Evolutionary conservation across 92 coral and sea anemone genomes (phyloP), one percentile per base, ranked within the genome.

Genomic region (Umimayanthus kanabou): DNA sequence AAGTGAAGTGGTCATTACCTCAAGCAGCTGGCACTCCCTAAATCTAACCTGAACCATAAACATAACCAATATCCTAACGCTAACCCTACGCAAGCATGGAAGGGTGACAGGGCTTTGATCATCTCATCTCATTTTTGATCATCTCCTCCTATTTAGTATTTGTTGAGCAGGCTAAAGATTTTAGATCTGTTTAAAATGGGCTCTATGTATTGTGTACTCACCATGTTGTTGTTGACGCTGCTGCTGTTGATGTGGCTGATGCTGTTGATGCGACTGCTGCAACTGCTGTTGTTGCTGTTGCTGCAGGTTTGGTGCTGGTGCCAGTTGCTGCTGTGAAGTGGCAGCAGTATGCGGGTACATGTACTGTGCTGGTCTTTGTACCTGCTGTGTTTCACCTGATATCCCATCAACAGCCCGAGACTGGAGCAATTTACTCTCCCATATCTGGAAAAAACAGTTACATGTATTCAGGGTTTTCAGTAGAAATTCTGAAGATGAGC

Each of bases 401-500:
- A 94, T 94, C 16, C 94, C 95, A 84, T 95, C 95, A 2, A 97
- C 98, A 70, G 99, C 99, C 77, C 95, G 90, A 5, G 98, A 92
- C 37, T 97, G 99, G 1, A 94, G 88, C n/a, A 97, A 91, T 49
- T 97, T 97, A 80, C 94, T 97, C 72, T 97, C 98, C 99, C 99
- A 97, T 88, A 97, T 97, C 99, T 97, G 80, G 15, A 66, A 29
- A 18, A 58, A 79, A 73, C 23, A 79, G 29, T 20, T 6, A n/a
- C n/a, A n/a, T n/a, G n/a, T n/a, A 20, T 33, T 33, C 37, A 33
- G 37, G 37, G 37, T 33, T 33, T 33, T 33, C 37, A 33, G 37
- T 33, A 33, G 37, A 33, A 33, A 33, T 33, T 33, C 2, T 33
- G 37, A 33, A 33, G n/a, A n/a, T n/a, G n/a, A n/a, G n/a, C n/a